Evolutionary conservation across 30 jellyfish, hydroid and myxozoan species (phyloP), one percentile per base, ranked within the genome.

Genomic region (Phacellophora camtschatica): DNA sequence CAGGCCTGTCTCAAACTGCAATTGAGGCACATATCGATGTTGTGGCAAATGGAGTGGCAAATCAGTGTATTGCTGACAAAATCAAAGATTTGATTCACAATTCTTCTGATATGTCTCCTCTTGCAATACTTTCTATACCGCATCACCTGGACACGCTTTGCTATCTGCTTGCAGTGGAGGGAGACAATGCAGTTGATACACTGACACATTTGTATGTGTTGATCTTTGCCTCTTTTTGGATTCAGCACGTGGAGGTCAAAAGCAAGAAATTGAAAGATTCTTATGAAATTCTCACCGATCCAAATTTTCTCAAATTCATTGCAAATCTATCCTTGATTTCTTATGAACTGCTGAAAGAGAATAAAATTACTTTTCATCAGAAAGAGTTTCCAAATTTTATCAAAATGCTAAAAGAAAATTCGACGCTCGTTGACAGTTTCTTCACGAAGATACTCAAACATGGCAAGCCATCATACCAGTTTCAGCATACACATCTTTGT

Each of bases 71-170:
- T 6, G 53, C 50, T 2, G 27, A 8, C 8, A 62, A 33, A 29
- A 62, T 62, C 27, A 29, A 27, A 41, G 27, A 62, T 3, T 4
- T 41, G 9, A 62, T 62, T 29, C 5, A 29, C 55, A 12, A 22
- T 33, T 62, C 76, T 8, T 5, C 76, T n/a, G 18, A 33, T 54
- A 62, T 62, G 50, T 29, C 76, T 27, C 54, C 54, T 24, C 55
- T 62, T 3, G 76, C 76, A 33, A n/a, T n/a, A n/a, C n/a, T n/a
- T n/a, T 9, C 55, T 4, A 62, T 62, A 3, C 76, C 76, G 33
- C 76, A 62, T 9, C 33, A 62, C 54, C 23, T 62, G n/a, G 53
- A 19, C 23, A 62, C 54, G 5, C 54, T 62, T 11, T 62, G 76
- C 27, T 62, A 29, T 29, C 54, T 62, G 25, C 15, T 62, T 62